Base-by-base conservation (phyloP, 2,888 invertebrate genomes). In the Ichneumon xanthorius region DNA sequence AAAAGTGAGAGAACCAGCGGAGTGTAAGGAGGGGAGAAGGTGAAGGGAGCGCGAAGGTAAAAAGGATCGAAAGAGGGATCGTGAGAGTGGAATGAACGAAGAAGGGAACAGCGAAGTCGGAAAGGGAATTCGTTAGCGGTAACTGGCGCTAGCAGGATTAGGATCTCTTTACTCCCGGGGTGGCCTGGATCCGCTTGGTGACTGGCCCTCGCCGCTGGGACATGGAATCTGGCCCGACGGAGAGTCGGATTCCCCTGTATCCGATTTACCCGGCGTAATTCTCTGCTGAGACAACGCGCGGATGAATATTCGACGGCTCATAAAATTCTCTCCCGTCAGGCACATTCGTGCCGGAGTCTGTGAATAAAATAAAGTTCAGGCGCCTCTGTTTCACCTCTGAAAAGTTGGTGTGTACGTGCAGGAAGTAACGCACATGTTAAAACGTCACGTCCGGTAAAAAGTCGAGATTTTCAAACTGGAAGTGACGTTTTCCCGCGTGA, bases 71-170 rank as follows among this genome's bases (percentile, higher is more conserved):
- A 67, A 72, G 33, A 80, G 71, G 40, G 87, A 87, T 77, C 86
- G 70, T 81, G 86, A 82, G 68, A 50, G 58, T 80, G 71, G 83
- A 81, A 82, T 40, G 68, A 77, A 50, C 67, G 80, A 78, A 85
- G 75, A 83, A 73, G 78, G 79, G 78, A 84, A 71, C 70, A 70
- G 68, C 79, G 87, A 89, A 90, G 86, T 91, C 89, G 88, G 88
- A 89, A 90, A 89, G 90, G 88, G 91, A 92, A 92, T 92, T 92
- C 91, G 91, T 92, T 92, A 92, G 91, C 87, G 90, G 90, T 89
- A 91, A 92, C 90, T 90, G 89, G 89, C 89, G 89, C 89, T 88
- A 87, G 81, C 88, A 87, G 90, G 88, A 91, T 90, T 88, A 89
- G 89, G 88, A 89, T 89, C 88, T 89, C 89, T 90, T 91, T 90